phyloP scores from a whole-genome alignment of 2,797 vertebrate genomes.

The Euphonia xanthogaster region DNA sequence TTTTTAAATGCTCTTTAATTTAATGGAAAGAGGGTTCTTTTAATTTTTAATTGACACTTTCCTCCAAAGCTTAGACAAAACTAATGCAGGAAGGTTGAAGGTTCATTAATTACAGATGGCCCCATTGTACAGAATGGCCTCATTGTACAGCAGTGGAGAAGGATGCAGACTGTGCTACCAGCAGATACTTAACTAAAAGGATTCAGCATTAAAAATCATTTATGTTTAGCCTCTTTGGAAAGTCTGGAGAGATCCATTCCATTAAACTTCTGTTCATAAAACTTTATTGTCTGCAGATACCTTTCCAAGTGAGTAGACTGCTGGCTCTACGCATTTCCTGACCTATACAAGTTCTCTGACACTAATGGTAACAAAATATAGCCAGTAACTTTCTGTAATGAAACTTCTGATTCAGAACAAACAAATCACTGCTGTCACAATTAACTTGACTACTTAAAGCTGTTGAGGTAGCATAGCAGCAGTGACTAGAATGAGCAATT shows the following conservation, averaged over 20 bases:
- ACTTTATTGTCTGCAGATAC: background rate
- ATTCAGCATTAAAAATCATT: background rate
- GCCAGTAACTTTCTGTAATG: background rate
- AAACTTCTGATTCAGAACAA: background rate
- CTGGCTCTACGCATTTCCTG: background rate
- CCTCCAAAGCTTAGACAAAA: background rate
- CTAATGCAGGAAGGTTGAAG: background rate
- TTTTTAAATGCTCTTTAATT: background rate
- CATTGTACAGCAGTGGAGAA: background rate
- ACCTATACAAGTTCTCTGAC: background rate
- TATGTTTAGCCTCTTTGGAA: background rate
- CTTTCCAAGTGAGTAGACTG: slow-evolving; percentile 55
- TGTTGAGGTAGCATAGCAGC: background rate
- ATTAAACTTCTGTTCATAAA: slow-evolving; percentile 38
- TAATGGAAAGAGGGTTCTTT: background rate
- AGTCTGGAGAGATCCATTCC: slow-evolving; percentile 1
- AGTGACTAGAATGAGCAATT: background rate
- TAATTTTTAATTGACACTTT: background rate
- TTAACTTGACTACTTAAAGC: background rate
- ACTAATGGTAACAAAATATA: background rate
- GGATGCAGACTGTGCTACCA: background rate
- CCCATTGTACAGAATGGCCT: background rate
- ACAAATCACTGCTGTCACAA: background rate
- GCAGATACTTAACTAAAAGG: background rate
- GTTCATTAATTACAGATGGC: background rate